A percentile compares a stretch with the other conserved stretches of the same genome.
These are phyloP conservation scores for Apocheima hispidaria DNA, from an alignment of 2,888 invertebrate species.

Conservation along the genomic window DNA sequence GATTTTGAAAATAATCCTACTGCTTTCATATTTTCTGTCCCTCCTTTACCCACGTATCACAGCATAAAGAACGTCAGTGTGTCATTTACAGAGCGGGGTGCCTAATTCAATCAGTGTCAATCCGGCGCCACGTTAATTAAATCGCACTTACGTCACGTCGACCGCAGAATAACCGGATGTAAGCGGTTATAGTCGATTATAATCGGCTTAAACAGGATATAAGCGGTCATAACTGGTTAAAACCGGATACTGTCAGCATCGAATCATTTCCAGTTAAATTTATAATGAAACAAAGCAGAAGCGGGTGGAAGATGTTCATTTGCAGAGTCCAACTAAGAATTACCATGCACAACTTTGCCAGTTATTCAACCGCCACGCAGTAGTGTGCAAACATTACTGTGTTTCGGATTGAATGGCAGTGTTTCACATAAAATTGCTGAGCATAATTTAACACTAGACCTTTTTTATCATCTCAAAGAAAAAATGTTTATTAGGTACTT, in stretches of 20 bases:
- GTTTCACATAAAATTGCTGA: too few species aligned
- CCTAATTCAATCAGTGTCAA: constrained; percentile 58
- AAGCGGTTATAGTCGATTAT: constrained; percentile 10
- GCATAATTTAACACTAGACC: too few species aligned
- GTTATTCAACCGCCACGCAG: too few species aligned
- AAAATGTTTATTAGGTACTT: too few species aligned
- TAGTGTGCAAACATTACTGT: too few species aligned
- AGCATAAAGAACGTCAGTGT: constrained; percentile 40
- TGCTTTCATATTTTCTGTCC: constrained; percentile 17
- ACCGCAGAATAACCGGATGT: constrained; percentile 20
- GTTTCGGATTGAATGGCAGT: too few species aligned
- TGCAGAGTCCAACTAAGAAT: too few species aligned
- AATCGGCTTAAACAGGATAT: constrained; percentile 14
- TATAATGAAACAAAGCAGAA: not conserved
- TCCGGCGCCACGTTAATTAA: constrained; percentile 40
- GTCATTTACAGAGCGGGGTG: constrained; percentile 45
- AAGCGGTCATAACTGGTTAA: not conserved
- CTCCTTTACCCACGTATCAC: constrained; percentile 32
- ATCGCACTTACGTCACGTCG: constrained; percentile 24
- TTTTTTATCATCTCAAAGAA: too few species aligned
- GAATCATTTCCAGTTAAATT: not conserved
- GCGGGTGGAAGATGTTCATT: too few species aligned
- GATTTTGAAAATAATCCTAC: not conserved
- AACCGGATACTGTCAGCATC: not conserved
- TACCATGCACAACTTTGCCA: too few species aligned